Base-by-base conservation (phyloP, 2,888 invertebrate genomes). In the Drosophila affinis region DNA sequence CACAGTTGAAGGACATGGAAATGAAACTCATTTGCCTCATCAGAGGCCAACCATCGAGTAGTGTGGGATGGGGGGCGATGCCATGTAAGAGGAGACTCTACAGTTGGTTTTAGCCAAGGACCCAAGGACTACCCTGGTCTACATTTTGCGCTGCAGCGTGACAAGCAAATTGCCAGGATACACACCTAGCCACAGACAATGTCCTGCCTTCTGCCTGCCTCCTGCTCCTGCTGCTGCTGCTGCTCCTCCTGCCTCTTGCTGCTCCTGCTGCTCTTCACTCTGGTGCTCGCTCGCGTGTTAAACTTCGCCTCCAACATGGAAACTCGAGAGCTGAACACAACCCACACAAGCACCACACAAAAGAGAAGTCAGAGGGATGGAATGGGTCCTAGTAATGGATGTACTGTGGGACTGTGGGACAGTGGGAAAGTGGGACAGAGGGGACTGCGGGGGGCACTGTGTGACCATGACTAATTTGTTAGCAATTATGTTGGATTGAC, bases 401-500 rank as follows among this genome's bases (percentile, higher is more conserved):
- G 10, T 32, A 48, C 45, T 52, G 51, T 2, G 39, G 51, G 52
- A 29, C 39, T 49, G 53, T 58, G 45, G 47, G 24, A 24, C 21
- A 21, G 21, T 21, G 21, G 21, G 21, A 21, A 21, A 27, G 27
- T 27, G 27, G 27, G 2, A 27, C 27, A 7, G 27, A 27, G 27
- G 7, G 27, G 27, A 27, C 7, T 27, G 2, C 6, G 27, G 27
- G 27, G 21, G 21, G 58, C 56, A 55, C 70, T 62, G 70, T 62
- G 63, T 57, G 76, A 85, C 75, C 79, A 82, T 81, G 88, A 85
- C 85, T 82, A 82, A 87, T 82, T 82, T 87, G 82, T 85, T 81
- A 78, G 88, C 86, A 88, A 83, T 88, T 83, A 83, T 88, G 88
- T 77, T 72, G 74, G 77, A 85, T 79, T 85, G 86, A 85, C 86